phyloP scores from a whole-genome alignment of 2,888 invertebrate species.

The Lochmaea capreae region DNA sequence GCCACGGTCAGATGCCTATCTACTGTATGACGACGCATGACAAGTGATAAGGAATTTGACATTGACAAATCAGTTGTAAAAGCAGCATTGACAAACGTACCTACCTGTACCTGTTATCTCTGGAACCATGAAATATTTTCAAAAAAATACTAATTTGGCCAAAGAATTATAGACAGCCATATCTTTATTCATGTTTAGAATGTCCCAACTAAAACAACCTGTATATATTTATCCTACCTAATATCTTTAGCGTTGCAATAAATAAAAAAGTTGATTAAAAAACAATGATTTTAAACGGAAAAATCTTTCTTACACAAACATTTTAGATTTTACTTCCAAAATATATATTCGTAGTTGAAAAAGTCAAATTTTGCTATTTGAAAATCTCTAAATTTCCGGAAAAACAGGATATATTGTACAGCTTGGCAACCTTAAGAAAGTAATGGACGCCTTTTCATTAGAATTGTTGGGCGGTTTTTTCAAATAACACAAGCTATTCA shows the following conservation, averaged over 20 bases:
- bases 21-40: constrained; percentile 11
- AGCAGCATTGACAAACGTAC: neutral
- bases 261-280: too few species aligned
- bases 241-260: too few species aligned
- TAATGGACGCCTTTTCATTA: neutral
- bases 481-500: neutral
- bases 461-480: neutral
- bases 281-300: too few species aligned
- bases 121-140: too few species aligned
- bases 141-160: too few species aligned
- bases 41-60: constrained; percentile 11
- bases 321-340: neutral
- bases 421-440: neutral
- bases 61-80: constrained; percentile 20
- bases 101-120: too few species aligned
- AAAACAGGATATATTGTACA: neutral
- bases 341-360: neutral
- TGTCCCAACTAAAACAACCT: too few species aligned
- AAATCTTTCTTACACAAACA: too few species aligned
- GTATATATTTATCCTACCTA: too few species aligned
- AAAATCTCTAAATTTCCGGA: neutral
- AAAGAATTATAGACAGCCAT: too few species aligned
- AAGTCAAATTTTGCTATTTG: neutral
- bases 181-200: too few species aligned
- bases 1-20: too few species aligned